A percentile compares a stretch with the other conserved stretches of the same genome.
phyloP scores from a whole-genome alignment of 2,113 vertebrate species.

The Typhlomys cinereus region DNA sequence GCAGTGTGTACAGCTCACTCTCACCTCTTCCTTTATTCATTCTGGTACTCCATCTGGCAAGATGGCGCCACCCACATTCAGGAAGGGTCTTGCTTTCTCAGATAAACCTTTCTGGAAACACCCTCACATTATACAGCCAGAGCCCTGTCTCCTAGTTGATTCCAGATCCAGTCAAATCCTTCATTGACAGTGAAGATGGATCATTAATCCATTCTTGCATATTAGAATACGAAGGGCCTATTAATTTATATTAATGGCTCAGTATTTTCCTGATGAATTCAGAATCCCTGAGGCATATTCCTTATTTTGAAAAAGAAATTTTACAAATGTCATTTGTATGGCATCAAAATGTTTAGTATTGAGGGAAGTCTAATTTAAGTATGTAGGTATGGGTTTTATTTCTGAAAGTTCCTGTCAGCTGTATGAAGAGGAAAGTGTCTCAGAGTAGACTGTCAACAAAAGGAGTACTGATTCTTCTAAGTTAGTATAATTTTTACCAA shows the following conservation, averaged over 20 bases:
- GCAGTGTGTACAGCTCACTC: neutral
- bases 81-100: neutral
- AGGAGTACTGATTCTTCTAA: neutral
- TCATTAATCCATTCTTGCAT: neutral
- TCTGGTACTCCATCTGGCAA: neutral
- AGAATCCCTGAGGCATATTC: neutral
- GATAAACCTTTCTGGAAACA: neutral
- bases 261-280: neutral
- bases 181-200: neutral
- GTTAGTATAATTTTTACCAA: neutral
- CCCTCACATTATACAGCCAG: neutral
- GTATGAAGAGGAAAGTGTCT: neutral
- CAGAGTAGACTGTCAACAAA: neutral
- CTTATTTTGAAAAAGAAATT: neutral
- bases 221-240: slow-evolving; percentile 14
- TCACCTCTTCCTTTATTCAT: neutral
- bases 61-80: neutral
- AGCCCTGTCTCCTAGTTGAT: neutral
- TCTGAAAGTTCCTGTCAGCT: neutral
- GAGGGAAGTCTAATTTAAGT: neutral
- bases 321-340: neutral
- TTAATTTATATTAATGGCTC: neutral
- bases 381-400: neutral
- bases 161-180: neutral
- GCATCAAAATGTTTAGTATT: neutral